phyloP scores from a whole-genome alignment of 2,888 invertebrate species.

The Drosophila differens region DNA sequence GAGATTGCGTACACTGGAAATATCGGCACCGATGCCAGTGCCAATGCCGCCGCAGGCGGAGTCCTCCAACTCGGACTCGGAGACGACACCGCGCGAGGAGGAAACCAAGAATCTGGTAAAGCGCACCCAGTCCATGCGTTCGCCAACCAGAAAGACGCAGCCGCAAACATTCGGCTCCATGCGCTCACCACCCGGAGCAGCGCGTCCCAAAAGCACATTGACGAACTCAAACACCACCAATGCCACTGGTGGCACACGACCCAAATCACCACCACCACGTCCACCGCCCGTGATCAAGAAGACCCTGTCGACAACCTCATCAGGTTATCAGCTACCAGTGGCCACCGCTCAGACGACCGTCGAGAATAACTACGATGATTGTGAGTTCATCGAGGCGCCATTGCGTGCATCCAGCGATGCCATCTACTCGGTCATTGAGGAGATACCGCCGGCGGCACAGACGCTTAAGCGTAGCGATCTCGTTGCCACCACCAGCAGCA shows the following conservation, averaged over 20 bases:
- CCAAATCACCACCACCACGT: constrained; percentile 91
- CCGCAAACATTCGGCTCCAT: constrained; percentile 93
- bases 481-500: constrained; percentile 84
- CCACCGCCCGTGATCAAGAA: constrained; percentile 86
- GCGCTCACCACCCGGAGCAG: constrained; percentile 88
- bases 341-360: constrained; percentile 77
- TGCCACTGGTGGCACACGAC: constrained; percentile 86
- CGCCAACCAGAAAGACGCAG: constrained; percentile 86
- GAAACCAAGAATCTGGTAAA: constrained; percentile 87
- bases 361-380: constrained; percentile 91
- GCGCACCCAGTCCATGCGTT: constrained; percentile 93
- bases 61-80: constrained; percentile 85
- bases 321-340: constrained; percentile 88
- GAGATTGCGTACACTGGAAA: constrained; percentile 90
- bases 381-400: constrained; percentile 88
- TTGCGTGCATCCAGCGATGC: constrained; percentile 89
- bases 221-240: constrained; percentile 20
- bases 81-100: constrained; percentile 85
- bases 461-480: constrained; percentile 82
- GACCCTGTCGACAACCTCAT: constrained; percentile 86
- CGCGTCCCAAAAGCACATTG: constrained; percentile 90
- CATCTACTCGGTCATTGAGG: constrained; percentile 95
- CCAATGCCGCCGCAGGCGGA: constrained; percentile 85
- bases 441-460: constrained; percentile 87
- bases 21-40: constrained; percentile 92